Conservation (phyloP, 2,113 vertebrate species). For the Scomber colias region DNA sequence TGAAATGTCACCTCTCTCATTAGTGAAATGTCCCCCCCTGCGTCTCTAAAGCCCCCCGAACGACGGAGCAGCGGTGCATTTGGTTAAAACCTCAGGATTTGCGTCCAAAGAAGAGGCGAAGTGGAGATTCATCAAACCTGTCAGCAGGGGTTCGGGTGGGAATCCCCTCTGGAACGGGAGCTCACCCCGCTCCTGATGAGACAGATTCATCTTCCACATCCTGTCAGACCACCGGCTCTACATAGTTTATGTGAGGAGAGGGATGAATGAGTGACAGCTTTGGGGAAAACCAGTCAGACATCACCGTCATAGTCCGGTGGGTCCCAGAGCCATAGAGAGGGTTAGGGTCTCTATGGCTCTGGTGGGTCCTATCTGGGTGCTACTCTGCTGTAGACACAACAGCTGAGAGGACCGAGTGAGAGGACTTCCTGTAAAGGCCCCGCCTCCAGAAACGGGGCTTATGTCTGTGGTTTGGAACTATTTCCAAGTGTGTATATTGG, state of each 20-base stretch:
- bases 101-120: constrained; percentile 40
- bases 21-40: constrained; percentile 53
- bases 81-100: constrained; percentile 64
- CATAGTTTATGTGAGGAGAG: constrained; percentile 15
- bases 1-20: constrained; percentile 60
- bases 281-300: constrained; percentile 16
- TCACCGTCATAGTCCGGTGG: no score
- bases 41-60: constrained; percentile 17
- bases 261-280: constrained; percentile 47
- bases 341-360: no score
- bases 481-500: no score
- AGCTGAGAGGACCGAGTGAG: no score
- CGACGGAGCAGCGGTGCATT: constrained; percentile 38
- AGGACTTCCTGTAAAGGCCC: no score
- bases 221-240: constrained; percentile 47
- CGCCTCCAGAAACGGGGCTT: no score
- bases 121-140: constrained; percentile 82
- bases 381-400: no score
- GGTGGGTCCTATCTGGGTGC: no score
- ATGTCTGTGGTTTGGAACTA: no score
- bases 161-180: constrained; percentile 65
- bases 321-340: no score
- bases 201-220: constrained; percentile 79
- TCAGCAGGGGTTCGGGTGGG: constrained; percentile 55
- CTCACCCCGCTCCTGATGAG: constrained; percentile 71